Conservation (phyloP, 2,797 vertebrate genomes). For the Sus cebifrons region DNA sequence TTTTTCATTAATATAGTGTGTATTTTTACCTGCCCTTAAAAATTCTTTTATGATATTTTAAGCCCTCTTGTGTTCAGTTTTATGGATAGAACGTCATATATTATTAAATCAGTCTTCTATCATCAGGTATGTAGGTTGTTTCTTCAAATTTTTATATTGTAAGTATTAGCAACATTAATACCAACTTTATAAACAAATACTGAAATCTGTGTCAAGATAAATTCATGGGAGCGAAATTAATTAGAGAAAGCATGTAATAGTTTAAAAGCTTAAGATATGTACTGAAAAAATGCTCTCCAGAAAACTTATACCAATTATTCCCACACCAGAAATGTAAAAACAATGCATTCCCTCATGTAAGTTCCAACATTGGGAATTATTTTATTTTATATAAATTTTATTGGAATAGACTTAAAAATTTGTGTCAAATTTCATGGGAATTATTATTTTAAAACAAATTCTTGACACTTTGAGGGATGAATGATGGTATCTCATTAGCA, state of each 20-base stretch:
- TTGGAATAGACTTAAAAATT: too few species aligned
- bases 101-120: not conserved
- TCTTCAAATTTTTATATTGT: not conserved
- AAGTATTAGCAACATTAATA: slow-evolving; percentile 8
- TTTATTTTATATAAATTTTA: too few species aligned
- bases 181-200: slow-evolving; percentile 16
- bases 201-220: not conserved
- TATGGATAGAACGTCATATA: not conserved
- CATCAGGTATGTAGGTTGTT: not conserved
- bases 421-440: not conserved
- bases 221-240: slow-evolving; percentile 27
- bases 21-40: slow-evolving; percentile 5
- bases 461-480: slow-evolving; percentile 39
- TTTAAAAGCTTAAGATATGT: not conserved
- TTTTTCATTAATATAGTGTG: not conserved
- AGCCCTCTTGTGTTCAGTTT: slow-evolving; percentile 1
- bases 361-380: not conserved
- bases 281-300: slow-evolving; percentile 3
- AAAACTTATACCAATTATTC: slow-evolving; percentile 4
- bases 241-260: not conserved
- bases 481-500: slow-evolving; percentile 21
- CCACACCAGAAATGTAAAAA: slow-evolving; percentile 9
- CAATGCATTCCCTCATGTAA: not conserved
- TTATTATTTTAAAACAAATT: slow-evolving; percentile 67
- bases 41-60: slow-evolving; percentile 48